Evolutionary conservation across 2,113 vertebrate species (phyloP).

Genomic region (Megalops atlanticus): DNA sequence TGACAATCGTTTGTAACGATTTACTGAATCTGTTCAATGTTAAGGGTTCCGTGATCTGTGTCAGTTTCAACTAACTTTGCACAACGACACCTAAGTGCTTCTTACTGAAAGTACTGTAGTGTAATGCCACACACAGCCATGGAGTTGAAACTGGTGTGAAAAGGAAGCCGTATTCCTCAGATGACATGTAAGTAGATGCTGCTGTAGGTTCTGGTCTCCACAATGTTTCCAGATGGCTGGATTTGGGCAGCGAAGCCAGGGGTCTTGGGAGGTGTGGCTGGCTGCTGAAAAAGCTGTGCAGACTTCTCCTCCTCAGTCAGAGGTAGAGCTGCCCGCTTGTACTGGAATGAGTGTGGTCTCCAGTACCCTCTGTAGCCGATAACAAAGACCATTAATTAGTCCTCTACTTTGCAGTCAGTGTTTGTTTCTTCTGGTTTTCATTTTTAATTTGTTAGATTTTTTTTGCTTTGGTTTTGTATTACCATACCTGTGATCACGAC

Average conservation of each 20-base stretch:
- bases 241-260: background rate
- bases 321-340: slow-evolving; percentile 43
- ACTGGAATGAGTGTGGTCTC: slow-evolving; percentile 40
- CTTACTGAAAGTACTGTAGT: slow-evolving; percentile 13
- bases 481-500: background rate
- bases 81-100: slow-evolving; percentile 22
- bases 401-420: background rate
- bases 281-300: slow-evolving; percentile 34
- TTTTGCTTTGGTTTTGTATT: background rate
- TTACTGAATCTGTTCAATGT: background rate
- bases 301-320: slow-evolving; percentile 50
- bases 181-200: slow-evolving; percentile 8
- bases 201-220: slow-evolving; percentile 37
- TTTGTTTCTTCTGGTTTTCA: too few relatives aligned
- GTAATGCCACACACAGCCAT: background rate
- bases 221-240: slow-evolving; percentile 24
- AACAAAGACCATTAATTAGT: background rate
- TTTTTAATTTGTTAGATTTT: too few relatives aligned
- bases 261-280: background rate
- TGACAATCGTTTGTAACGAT: background rate
- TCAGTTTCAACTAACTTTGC: background rate
- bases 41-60: background rate
- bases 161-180: background rate
- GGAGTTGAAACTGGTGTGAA: background rate
- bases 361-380: slow-evolving; percentile 42